Base-by-base conservation (phyloP, 2,113 vertebrate genomes). In the Albula goreensis region DNA sequence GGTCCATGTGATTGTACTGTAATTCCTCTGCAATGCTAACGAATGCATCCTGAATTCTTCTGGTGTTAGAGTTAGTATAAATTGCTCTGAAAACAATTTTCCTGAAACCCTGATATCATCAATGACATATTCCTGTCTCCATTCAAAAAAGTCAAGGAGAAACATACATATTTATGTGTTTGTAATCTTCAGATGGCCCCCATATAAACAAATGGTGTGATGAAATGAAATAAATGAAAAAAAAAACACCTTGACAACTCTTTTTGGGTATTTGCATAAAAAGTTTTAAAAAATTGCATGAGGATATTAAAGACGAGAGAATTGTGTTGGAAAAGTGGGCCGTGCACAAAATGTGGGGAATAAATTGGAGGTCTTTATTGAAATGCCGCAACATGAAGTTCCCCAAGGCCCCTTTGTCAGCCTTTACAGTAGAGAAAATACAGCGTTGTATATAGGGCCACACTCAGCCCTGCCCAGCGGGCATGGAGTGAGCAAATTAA, bases 401-500 rank as follows among this genome's bases (percentile, higher is more conserved):
- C 8, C 78, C 22, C 74, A 6, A 41, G 74, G 7, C 48, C 41
- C 78, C 48, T 60, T 22, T 15, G 12, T 13, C 22, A n/a, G 77
- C 52, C 80, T 41, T 52, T 80, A 83, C 51, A 87, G 74, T 52
- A 41, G 74, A 12, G 82, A 31, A 11, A 19, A 51, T 11, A 22
- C 41, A 22, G 48, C 15, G 19, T 9, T 2, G 56, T 41, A 60
- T n/a, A 41, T 48, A 12, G 82, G 25, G 48, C 49, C 17, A 5
- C 49, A 22, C 11, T 48, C 70, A 41, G 31, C 74, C 31, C 66
- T 78, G 66, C 80, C 17, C 56, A 51, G 57, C 41, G 25, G 66
- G 80, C 50, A 51, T 57, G 80, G 80, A 51, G 66, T 50, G 31
- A n/a, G 31, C 4, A 53, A 86, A 82, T 56, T 87, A 82, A 91